These are phyloP conservation scores for Saccopteryx leptura DNA, from an alignment of 2,113 vertebrate species.

Conservation along the genomic window DNA sequence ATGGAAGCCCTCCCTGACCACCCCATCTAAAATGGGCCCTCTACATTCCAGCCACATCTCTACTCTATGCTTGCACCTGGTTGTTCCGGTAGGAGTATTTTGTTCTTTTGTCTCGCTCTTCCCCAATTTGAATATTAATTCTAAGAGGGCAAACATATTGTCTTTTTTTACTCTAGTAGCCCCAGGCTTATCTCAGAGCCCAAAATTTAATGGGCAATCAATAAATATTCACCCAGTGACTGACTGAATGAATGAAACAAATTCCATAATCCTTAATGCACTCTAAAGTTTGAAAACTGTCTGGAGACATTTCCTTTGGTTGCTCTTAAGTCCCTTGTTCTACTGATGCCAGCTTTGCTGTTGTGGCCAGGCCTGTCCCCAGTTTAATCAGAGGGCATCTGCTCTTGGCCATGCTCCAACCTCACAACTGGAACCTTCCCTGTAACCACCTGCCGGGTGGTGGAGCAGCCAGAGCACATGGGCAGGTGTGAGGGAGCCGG, in stretches of 20 bases:
- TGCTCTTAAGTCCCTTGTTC: background rate
- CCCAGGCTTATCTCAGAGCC: background rate
- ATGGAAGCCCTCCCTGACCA: background rate
- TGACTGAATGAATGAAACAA: background rate
- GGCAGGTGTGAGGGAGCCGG: background rate
- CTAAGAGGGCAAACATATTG: background rate
- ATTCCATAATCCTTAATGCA: background rate
- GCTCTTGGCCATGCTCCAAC: slow-evolving; percentile 56
- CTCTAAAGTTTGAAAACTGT: background rate
- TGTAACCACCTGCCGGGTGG: background rate
- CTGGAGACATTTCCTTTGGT: background rate
- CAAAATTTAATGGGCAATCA: background rate
- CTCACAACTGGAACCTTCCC: slow-evolving; percentile 40
- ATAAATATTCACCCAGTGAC: background rate
- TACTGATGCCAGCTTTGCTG: background rate
- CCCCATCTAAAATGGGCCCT: background rate
- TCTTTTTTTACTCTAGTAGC: background rate
- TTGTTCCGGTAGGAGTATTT: background rate
- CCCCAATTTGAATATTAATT: background rate
- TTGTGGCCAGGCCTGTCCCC: background rate
- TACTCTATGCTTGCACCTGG: background rate
- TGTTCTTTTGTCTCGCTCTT: background rate
- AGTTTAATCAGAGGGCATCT: slow-evolving; percentile 70
- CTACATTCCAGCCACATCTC: background rate
- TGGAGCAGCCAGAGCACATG: background rate